A percentile compares a stretch with the other conserved stretches of the same genome.
These are phyloP conservation scores for Cyprinella venusta DNA, from an alignment of 2,797 vertebrate genomes.

Conservation along the genomic window DNA sequence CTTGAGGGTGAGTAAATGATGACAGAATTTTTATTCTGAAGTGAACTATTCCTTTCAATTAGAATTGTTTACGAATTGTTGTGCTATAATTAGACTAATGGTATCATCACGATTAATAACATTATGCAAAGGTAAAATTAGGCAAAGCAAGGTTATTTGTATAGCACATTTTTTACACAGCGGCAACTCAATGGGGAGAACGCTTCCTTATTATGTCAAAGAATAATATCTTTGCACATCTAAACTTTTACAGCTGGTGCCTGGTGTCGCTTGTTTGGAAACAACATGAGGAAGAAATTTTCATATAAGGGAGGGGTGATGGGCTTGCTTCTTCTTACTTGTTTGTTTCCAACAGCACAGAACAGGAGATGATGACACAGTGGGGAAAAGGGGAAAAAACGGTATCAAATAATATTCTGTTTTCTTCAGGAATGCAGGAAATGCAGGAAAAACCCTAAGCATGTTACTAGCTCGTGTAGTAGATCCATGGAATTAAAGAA, in stretches of 20 bases:
- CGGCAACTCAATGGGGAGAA: background rate
- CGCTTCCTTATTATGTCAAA: background rate
- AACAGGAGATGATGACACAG: background rate
- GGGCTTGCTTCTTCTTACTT: background rate
- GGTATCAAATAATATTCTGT: conserved; percentile 16
- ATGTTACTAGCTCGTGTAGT: background rate
- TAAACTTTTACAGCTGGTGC: conserved; percentile 17
- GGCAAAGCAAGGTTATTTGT: background rate
- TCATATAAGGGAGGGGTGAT: background rate
- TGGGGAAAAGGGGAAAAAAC: background rate
- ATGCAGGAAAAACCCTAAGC: background rate
- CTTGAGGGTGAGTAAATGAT: too few relatives aligned
- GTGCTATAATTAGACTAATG: background rate
- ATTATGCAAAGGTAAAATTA: background rate
- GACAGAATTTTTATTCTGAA: too few relatives aligned
- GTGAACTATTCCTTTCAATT: background rate
- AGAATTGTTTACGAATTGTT: background rate
- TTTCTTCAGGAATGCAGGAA: conserved; percentile 12
- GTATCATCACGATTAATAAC: background rate
- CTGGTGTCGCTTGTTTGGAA: conserved; percentile 22
- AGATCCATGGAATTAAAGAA: background rate
- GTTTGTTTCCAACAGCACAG: conserved; percentile 23
- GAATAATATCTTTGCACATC: conserved; percentile 2
- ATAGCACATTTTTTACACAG: background rate
- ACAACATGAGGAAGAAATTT: conserved; percentile 4